A percentile compares a stretch with the other conserved stretches of the same genome.
These are phyloP conservation scores for Brachymystax lenok DNA, from an alignment of 2,797 vertebrate genomes.

Conservation along the genomic window DNA sequence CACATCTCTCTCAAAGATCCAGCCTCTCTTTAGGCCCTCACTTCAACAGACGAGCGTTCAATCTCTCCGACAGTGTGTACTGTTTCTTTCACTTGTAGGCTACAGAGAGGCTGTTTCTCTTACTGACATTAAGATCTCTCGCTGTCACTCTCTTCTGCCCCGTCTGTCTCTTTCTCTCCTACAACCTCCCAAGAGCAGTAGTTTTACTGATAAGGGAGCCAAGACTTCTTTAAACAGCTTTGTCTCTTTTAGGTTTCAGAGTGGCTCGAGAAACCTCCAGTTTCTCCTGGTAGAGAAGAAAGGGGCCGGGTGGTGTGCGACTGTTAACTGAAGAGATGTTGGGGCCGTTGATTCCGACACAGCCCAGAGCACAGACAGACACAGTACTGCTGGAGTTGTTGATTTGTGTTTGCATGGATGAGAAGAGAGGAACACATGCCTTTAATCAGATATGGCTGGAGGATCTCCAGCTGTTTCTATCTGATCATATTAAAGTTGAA, in stretches of 20 bases:
- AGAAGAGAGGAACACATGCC: neutral
- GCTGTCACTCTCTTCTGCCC: neutral
- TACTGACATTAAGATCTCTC: neutral
- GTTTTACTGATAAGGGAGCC: slow-evolving; percentile 3
- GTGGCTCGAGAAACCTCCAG: neutral
- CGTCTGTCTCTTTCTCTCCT: neutral
- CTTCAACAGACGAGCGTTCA: neutral
- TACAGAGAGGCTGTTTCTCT: neutral
- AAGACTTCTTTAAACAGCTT: neutral
- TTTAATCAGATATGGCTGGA: neutral
- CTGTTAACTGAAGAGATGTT: neutral
- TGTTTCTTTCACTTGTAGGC: too few species aligned
- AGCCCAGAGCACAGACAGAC: neutral
- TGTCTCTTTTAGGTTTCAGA: neutral
- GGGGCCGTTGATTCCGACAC: neutral
- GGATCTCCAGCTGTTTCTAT: neutral
- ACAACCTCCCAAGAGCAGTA: neutral
- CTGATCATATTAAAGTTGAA: neutral
- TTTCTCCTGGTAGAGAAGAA: neutral
- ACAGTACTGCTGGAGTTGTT: neutral
- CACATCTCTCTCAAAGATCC: neutral
- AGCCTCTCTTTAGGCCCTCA: neutral
- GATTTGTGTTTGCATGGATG: neutral
- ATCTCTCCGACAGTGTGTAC: neutral
- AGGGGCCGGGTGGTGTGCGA: neutral